Percentiles rank a stretch among this genome's conserved stretches.
Evolutionary conservation across 2,797 vertebrate species (phyloP).

Genomic region (Yasuhikotakia modesta): DNA sequence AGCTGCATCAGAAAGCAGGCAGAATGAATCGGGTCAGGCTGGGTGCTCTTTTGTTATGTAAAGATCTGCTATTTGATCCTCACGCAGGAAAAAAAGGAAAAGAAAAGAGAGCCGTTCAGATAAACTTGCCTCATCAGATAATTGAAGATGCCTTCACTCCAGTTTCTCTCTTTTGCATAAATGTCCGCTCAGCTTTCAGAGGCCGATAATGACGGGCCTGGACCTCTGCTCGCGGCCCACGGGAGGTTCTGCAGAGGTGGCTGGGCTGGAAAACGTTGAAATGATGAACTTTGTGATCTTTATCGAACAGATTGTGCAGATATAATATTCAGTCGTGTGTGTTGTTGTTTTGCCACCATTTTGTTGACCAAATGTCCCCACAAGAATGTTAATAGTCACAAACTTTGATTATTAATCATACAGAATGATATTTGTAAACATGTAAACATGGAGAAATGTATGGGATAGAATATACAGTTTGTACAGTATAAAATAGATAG

Average conservation of each 20-base stretch:
- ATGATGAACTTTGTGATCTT: slow-evolving; percentile 4
- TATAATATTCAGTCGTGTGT: neutral
- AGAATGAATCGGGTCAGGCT: slow-evolving; percentile 64
- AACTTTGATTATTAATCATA: too few relatives aligned
- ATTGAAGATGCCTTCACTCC: slow-evolving; percentile 79
- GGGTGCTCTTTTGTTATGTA: slow-evolving; percentile 83
- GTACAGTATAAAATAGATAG: too few relatives aligned
- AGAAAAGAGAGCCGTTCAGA: slow-evolving; percentile 78
- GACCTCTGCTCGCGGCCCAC: slow-evolving; percentile 16
- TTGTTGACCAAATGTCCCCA: too few relatives aligned
- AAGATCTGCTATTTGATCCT: slow-evolving; percentile 78
- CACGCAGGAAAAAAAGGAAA: slow-evolving; percentile 74
- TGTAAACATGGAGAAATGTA: too few relatives aligned
- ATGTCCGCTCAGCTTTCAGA: slow-evolving; percentile 81
- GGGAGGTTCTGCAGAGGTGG: neutral
- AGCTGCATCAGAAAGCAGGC: slow-evolving; percentile 61
- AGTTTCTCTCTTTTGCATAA: slow-evolving; percentile 79
- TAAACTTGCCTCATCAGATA: slow-evolving; percentile 82
- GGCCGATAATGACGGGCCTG: slow-evolving; percentile 68
- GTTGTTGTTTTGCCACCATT: neutral
- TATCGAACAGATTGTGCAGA: neutral
- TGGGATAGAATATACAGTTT: too few relatives aligned
- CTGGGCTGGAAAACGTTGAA: slow-evolving; percentile 5
- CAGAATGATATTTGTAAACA: too few relatives aligned
- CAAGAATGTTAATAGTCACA: too few relatives aligned